Evolutionary conservation across 2,797 vertebrate species (phyloP), one percentile per base, ranked within the genome.

Genomic region (Tenualosa thibaudeaui): DNA sequence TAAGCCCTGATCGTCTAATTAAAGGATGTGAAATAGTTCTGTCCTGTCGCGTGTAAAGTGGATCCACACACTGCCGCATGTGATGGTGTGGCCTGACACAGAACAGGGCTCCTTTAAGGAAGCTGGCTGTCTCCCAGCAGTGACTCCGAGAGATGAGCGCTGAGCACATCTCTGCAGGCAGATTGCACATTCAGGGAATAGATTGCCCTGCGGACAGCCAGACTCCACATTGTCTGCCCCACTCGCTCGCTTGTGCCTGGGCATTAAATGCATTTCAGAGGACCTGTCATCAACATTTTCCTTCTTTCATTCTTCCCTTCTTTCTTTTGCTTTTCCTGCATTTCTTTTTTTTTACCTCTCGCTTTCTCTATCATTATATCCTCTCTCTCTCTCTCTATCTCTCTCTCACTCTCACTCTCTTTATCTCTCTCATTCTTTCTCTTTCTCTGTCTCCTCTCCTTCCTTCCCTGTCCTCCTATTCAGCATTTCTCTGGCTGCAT

Each of bases 161-260:
- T 56, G 90, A 90, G 88, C 89, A 89, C 91, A 92, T 94, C 93
- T 93, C 93, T 93, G 89, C 87, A 90, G 89, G 90, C 93, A 93
- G 89, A 93, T 93, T 94, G 92, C 90, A 92, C 93, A 92, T 94
- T 93, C 89, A 89, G 88, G 89, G 89, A 92, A 92, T 92, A 91
- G 91, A 93, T 93, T 92, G 92, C 90, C 90, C 92, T 12, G 83
- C 84, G 86, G 89, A 92, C 84, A 87, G 92, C 86, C 93, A 92
- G 91, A 90, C 91, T 91, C 90, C 85, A 87, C 89, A 91, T 92
- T 91, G 92, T 92, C 93, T 92, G 87, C 87, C 90, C 89, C 50
- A 51, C 50, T 51, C 89, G 88, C 89, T 92, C 87, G 89, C 84
- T 88, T 84, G 92, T 89, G 84, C 86, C 89, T 89, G 91, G 88